phyloP scores from a whole-genome alignment of 2,797 vertebrate genomes.

The Glyptemys insculpta region DNA sequence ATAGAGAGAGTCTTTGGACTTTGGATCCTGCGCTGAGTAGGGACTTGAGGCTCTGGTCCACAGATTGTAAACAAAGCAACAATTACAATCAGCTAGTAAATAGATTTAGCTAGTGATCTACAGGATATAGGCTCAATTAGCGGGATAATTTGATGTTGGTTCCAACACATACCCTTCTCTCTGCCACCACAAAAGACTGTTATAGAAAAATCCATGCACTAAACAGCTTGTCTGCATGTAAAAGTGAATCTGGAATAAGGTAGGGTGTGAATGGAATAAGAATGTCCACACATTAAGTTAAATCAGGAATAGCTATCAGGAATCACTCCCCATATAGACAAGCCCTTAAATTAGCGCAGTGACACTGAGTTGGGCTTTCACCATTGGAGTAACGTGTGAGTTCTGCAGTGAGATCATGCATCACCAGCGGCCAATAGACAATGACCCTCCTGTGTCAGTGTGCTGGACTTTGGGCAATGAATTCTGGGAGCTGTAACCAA shows the following conservation, averaged over 20 bases:
- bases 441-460: not conserved
- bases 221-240: not conserved
- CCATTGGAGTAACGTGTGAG: not conserved
- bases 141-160: not conserved
- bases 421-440: not conserved
- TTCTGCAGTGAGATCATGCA: not conserved
- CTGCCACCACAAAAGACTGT: not conserved
- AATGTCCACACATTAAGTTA: not conserved
- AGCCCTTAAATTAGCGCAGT: not conserved
- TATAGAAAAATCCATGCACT: not conserved
- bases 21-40: not conserved
- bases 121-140: not conserved
- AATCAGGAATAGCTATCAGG: not conserved
- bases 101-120: not conserved
- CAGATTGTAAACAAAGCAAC: not conserved
- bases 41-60: not conserved
- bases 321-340: not conserved
- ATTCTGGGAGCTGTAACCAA: not conserved
- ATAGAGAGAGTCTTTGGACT: not conserved
- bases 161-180: not conserved
- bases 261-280: not conserved
- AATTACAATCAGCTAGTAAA: not conserved
- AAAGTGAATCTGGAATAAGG: not conserved
- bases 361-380: not conserved
- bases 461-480: fast-evolving